phyloP scores from a whole-genome alignment of 2,113 vertebrate species.

The Romanogobio albipinnatus region DNA sequence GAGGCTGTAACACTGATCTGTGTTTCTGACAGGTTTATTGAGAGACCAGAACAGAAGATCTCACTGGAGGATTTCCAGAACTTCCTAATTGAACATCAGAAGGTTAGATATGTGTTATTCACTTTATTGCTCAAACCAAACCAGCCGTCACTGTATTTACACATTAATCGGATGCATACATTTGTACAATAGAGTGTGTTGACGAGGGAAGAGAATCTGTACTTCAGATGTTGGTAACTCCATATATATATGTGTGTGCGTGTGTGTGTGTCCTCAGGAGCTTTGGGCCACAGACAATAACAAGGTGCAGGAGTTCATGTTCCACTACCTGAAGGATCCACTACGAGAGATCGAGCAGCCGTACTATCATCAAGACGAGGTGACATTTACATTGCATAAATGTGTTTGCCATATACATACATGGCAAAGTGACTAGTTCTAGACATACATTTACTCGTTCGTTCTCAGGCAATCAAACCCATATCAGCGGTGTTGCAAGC shows the following conservation, averaged over 20 bases:
- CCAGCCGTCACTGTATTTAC: background rate
- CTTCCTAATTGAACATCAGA: constrained; percentile 90
- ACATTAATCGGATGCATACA: background rate
- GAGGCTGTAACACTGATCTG: background rate
- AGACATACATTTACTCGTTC: background rate
- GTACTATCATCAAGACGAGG: constrained; percentile 91
- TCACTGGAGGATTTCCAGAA: constrained; percentile 87
- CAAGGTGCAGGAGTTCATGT: constrained; percentile 94
- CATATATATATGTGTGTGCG: constrained; percentile 14
- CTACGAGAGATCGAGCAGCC: constrained; percentile 94
- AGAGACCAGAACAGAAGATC: constrained; percentile 85
- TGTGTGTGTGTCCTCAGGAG: constrained; percentile 77
- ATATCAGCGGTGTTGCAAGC: background rate
- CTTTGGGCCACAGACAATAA: constrained; percentile 86
- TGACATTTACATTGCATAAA: constrained; percentile 59
- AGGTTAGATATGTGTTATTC: constrained; percentile 71
- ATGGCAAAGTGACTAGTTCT: background rate
- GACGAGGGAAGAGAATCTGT: background rate
- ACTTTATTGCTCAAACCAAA: background rate
- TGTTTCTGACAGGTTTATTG: constrained; percentile 76
- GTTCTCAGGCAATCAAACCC: background rate
- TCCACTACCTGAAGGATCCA: constrained; percentile 92
- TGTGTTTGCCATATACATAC: background rate
- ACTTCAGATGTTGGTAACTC: background rate
- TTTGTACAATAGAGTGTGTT: background rate